Percentiles rank a stretch among this genome's conserved stretches.
Evolutionary conservation across 1,140 invertebrate genomes (phyloP).

Genomic region (Drosophila paulistorum): DNA sequence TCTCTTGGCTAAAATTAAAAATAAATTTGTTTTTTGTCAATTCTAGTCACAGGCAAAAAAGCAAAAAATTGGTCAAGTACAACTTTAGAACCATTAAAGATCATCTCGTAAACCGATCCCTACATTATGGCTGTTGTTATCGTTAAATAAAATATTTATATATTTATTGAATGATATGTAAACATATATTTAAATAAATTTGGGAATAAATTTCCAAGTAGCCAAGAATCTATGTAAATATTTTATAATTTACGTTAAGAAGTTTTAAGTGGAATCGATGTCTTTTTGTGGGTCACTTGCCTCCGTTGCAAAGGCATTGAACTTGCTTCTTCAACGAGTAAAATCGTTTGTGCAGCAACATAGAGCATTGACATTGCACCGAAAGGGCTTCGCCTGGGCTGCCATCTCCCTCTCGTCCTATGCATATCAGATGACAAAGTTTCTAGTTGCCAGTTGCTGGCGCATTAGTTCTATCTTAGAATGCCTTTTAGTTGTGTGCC

Average conservation of each 20-base stretch:
- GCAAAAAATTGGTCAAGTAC: conserved; percentile 61
- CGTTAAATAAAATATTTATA: conserved; percentile 35
- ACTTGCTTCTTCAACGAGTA: conserved; percentile 38
- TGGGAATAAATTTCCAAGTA: conserved; percentile 3
- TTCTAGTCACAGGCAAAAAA: conserved; percentile 60
- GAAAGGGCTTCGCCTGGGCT: conserved; percentile 55
- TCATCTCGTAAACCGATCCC: conserved; percentile 20
- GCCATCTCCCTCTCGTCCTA: conserved; percentile 5
- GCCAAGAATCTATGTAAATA: too few species aligned
- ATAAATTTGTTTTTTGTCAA: not conserved
- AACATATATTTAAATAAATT: conserved; percentile 35
- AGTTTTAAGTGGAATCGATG: not conserved
- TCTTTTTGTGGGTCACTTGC: conserved; percentile 47
- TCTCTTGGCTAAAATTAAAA: not conserved
- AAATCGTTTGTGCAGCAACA: conserved; percentile 11
- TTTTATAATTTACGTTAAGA: not conserved
- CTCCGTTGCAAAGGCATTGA: conserved; percentile 55
- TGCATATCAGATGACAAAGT: conserved; percentile 58
- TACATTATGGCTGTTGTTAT: conserved; percentile 47
- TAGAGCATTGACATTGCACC: conserved; percentile 67
- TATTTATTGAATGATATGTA: conserved; percentile 28
- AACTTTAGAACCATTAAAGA: conserved; percentile 44
- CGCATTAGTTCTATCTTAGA: conserved; percentile 52
- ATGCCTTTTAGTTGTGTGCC: conserved; percentile 46
- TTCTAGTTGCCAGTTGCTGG: conserved; percentile 32